Conservation (phyloP, 2,888 invertebrate species). For the Meandrusa payeni region DNA sequence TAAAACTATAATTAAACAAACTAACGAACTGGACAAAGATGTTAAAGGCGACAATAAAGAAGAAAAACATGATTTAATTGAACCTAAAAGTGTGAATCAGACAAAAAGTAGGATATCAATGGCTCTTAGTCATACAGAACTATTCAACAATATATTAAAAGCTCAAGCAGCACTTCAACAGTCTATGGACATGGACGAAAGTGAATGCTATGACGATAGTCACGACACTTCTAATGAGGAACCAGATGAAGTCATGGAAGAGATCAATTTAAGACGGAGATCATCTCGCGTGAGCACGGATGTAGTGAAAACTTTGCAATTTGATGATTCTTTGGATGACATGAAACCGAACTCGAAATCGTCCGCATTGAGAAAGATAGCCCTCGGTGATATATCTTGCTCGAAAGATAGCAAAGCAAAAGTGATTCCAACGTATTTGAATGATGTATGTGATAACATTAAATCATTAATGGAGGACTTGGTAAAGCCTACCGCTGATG, state of each 20-base stretch:
- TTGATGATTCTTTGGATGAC: slow-evolving; percentile 51
- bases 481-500: slow-evolving; percentile 57
- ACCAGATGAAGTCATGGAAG: slow-evolving; percentile 13
- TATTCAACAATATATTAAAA: slow-evolving; percentile 56
- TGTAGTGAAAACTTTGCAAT: slow-evolving; percentile 61
- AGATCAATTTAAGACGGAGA: slow-evolving; percentile 28
- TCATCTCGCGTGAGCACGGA: slow-evolving; percentile 45
- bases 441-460: slow-evolving; percentile 52
- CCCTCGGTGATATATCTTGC: slow-evolving; percentile 48
- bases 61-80: slow-evolving; percentile 22
- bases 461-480: slow-evolving; percentile 65
- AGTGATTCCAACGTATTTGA: slow-evolving; percentile 59
- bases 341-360: slow-evolving; percentile 31
- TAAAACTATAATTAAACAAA: slow-evolving; percentile 8
- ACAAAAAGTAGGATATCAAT: slow-evolving; percentile 46
- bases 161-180: slow-evolving; percentile 51
- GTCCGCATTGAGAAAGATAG: slow-evolving; percentile 53
- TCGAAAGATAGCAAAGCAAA: slow-evolving; percentile 46
- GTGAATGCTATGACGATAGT: slow-evolving; percentile 38
- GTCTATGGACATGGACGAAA: slow-evolving; percentile 45
- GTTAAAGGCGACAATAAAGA: slow-evolving; percentile 22
- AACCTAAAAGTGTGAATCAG: slow-evolving; percentile 38
- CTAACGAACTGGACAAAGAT: slow-evolving; percentile 32
- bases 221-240: slow-evolving; percentile 23
- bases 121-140: slow-evolving; percentile 50